phyloP scores from a whole-genome alignment of 2,888 invertebrate genomes.

The Dugesia japonica region DNA sequence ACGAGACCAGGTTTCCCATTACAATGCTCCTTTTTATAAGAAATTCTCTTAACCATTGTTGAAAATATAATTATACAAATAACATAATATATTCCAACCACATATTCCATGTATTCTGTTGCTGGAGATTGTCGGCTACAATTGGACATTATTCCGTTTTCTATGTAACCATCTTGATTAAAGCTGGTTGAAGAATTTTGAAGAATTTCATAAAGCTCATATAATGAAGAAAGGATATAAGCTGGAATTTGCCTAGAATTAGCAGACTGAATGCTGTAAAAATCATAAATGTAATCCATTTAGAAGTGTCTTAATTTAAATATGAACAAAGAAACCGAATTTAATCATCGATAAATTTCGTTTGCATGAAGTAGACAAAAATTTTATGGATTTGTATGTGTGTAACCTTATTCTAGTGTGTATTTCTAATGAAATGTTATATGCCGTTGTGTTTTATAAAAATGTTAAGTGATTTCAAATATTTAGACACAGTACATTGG shows the following conservation, averaged over 20 bases:
- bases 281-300: too few relatives aligned
- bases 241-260: not conserved
- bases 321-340: too few relatives aligned
- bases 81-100: not conserved
- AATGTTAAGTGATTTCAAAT: too few relatives aligned
- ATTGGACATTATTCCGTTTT: not conserved
- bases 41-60: not conserved
- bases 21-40: not conserved
- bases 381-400: too few relatives aligned
- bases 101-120: not conserved
- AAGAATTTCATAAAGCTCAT: not conserved
- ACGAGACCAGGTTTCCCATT: not conserved
- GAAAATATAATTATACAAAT: not conserved
- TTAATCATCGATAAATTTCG: too few relatives aligned
- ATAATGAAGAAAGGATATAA: not conserved
- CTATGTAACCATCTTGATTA: not conserved
- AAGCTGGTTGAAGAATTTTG: not conserved
- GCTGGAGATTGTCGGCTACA: not conserved
- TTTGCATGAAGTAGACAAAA: too few relatives aligned
- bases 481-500: too few relatives aligned
- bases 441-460: too few relatives aligned
- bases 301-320: too few relatives aligned
- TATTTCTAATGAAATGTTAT: too few relatives aligned
- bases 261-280: too few relatives aligned
- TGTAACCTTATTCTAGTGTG: too few relatives aligned